phyloP scores from a whole-genome alignment of 2,888 invertebrate genomes.

The Aquatica leii region DNA sequence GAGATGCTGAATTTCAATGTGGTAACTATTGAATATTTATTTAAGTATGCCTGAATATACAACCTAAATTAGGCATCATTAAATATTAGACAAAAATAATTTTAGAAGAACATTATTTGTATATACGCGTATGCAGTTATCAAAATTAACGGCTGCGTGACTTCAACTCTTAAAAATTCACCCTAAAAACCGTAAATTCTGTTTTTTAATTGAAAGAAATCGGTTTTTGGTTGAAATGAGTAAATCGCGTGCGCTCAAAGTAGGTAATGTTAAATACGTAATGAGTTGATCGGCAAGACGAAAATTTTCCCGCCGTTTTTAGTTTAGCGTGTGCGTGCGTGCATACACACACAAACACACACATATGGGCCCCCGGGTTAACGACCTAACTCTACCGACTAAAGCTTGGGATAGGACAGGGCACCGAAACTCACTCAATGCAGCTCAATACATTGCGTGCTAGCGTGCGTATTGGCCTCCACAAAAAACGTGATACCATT shows the following conservation, averaged over 20 bases:
- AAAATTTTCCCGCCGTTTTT: slow-evolving; percentile 54
- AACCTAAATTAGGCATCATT: no score
- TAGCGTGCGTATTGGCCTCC: slow-evolving; percentile 32
- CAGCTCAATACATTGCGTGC: slow-evolving; percentile 41
- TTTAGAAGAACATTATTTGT: no score
- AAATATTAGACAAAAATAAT: no score
- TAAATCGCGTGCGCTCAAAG: slow-evolving; percentile 6
- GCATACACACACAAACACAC: slow-evolving; percentile 42
- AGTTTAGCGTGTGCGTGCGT: slow-evolving; percentile 46
- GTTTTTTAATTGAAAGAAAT: no score
- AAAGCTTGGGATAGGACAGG: slow-evolving; percentile 59
- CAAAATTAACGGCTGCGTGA: no score
- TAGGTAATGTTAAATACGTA: slow-evolving; percentile 33
- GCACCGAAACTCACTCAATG: slow-evolving; percentile 42
- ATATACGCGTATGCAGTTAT: no score
- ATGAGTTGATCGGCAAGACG: slow-evolving; percentile 29
- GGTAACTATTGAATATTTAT: no score
- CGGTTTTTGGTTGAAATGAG: not conserved
- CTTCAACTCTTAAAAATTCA: no score
- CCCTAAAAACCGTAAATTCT: no score
- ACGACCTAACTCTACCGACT: slow-evolving; percentile 57
- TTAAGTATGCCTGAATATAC: no score
- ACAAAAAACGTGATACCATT: slow-evolving; percentile 15
- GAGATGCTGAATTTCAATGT: no score
- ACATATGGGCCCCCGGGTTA: slow-evolving; percentile 56